Evolutionary conservation across 2,888 invertebrate species (phyloP), one percentile per base, ranked within the genome.

Genomic region (Polydrusus tereticollis): DNA sequence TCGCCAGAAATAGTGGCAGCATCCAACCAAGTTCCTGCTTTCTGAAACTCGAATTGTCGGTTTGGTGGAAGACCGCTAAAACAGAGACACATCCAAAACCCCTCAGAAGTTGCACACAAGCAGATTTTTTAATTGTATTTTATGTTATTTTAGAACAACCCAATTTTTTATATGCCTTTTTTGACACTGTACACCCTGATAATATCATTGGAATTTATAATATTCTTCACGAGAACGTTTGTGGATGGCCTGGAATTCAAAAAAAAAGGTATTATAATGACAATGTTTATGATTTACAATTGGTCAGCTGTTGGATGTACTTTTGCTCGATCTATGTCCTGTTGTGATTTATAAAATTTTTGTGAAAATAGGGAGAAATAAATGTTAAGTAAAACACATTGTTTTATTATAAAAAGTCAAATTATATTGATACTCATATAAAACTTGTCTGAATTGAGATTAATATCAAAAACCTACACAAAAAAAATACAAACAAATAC

Each of bases 231-330:
- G 10, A 77, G 77, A 62, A 74, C 82, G 10, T 81, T 80, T 60
- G 76, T 78, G 5, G 80, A 81, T 69, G 82, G 82, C 2, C 74
- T 81, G 38, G 78, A 79, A 68, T 78, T 82, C 55, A 79, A 78
- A 50, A 84, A 83, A 71, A 78, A 79, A 20, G 77, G 79, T 18
- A 69, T 84, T 6, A 60, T 82, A 10, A 80, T 81, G 75, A 78
- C 82, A 1, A 80, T 83, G 75, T 83, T 85, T 66, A 78, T 84
- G 72, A 74, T 83, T 12, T 84, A 83, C 72, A 85, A 85, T 69
- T 85, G 85, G 85, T 73, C 82, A 52, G 75, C 81, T 26, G 82
- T 84, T 7, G 83, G 83, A 75, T 85, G 85, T 75, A 78, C 81
- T 14, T 84, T 83, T 73, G 79, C 79, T 45, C 79, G 80, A 26